Evolutionary conservation across 1,140 invertebrate species (phyloP).

Genomic region (Cylas formicarius): DNA sequence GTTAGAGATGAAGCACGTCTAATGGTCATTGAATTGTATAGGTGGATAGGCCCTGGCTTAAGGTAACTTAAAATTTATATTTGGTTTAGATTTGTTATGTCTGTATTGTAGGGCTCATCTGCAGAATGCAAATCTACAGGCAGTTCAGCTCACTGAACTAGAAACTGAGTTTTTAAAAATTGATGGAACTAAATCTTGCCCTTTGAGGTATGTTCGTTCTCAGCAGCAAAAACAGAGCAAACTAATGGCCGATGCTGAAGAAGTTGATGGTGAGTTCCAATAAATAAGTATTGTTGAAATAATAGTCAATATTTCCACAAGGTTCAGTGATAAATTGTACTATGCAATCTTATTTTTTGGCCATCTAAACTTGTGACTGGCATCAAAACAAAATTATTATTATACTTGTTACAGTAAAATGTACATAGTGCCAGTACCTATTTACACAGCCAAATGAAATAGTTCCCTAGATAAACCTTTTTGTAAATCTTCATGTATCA

Average conservation of each 20-base stretch:
- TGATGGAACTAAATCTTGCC: constrained; percentile 61
- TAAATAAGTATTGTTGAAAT: constrained; percentile 3
- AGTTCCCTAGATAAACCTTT: too few species aligned
- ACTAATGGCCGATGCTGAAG: constrained; percentile 45
- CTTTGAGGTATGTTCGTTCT: constrained; percentile 76
- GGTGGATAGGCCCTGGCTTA: constrained; percentile 45
- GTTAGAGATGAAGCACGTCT: constrained; percentile 88
- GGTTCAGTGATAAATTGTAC: background rate
- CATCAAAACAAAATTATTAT: too few species aligned
- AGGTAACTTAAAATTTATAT: constrained; percentile 21
- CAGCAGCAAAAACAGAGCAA: constrained; percentile 75
- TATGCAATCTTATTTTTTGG: too few species aligned
- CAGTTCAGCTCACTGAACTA: constrained; percentile 82
- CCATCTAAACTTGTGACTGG: too few species aligned
- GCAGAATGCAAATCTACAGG: constrained; percentile 62
- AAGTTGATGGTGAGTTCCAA: constrained; percentile 17
- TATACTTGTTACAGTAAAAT: too few species aligned
- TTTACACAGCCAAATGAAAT: too few species aligned
- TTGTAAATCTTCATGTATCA: too few species aligned
- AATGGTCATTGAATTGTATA: constrained; percentile 84
- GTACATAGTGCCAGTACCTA: too few species aligned
- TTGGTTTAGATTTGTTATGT: constrained; percentile 1
- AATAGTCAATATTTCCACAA: background rate
- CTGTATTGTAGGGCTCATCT: constrained; percentile 62
- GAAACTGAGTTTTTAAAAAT: constrained; percentile 82